Evolutionary conservation across 2,888 invertebrate genomes (phyloP).

Genomic region (Reticulitermes lucifugus): DNA sequence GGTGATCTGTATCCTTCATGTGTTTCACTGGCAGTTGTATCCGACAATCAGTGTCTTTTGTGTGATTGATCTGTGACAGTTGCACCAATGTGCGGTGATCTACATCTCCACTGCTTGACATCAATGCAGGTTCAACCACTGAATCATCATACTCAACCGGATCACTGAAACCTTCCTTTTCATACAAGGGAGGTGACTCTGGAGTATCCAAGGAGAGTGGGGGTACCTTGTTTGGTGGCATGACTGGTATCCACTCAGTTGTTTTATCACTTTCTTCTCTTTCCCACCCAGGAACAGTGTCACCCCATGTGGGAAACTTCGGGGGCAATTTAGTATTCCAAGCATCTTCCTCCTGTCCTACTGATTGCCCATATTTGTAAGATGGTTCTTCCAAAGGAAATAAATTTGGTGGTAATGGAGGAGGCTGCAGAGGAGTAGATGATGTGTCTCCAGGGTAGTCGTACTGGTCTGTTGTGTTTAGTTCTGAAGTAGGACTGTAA

Average conservation of each 20-base stretch:
- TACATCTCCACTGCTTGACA: constrained; percentile 67
- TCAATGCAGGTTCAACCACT: constrained; percentile 53
- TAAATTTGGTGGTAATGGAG: constrained; percentile 53
- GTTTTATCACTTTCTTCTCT: constrained; percentile 57
- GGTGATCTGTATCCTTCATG: constrained; percentile 64
- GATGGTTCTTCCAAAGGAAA: constrained; percentile 45
- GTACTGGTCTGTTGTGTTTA: constrained; percentile 27
- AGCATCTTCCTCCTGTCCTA: constrained; percentile 45
- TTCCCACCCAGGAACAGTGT: constrained; percentile 45
- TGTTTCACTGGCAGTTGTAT: constrained; percentile 25
- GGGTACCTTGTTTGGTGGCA: constrained; percentile 60
- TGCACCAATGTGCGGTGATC: constrained; percentile 72
- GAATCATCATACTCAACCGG: constrained; percentile 74
- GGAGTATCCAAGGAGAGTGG: constrained; percentile 68
- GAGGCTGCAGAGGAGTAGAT: constrained; percentile 50
- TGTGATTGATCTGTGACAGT: constrained; percentile 62
- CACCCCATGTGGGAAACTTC: constrained; percentile 64
- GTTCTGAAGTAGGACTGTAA: constrained; percentile 4
- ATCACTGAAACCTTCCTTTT: constrained; percentile 70
- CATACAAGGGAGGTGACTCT: constrained; percentile 75
- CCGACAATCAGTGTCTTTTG: constrained; percentile 25
- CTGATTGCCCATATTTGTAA: constrained; percentile 45
- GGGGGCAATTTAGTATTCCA: constrained; percentile 60
- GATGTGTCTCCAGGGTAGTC: constrained; percentile 39
- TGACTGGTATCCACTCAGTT: constrained; percentile 60